A percentile compares a stretch with the other conserved stretches of the same genome.
phyloP scores from a whole-genome alignment of 1,140 invertebrate species.

The Ridgeia piscesae region DNA sequence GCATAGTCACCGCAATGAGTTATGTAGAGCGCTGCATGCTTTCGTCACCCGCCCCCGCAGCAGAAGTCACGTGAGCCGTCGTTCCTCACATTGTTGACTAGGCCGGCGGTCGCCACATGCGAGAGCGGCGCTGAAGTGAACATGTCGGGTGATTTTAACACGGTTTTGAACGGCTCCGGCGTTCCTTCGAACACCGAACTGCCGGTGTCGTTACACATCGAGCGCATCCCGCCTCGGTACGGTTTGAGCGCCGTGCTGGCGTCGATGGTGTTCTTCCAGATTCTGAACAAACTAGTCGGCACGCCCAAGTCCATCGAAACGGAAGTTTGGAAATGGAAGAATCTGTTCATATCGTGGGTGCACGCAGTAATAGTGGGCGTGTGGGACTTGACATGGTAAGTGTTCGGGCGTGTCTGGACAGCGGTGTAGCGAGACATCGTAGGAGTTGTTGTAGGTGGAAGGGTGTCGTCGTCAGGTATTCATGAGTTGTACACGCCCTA shows the following conservation, averaged over 20 bases:
- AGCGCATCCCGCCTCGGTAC: neutral
- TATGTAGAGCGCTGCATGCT: no score
- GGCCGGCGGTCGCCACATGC: neutral
- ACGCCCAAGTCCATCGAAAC: constrained; percentile 8
- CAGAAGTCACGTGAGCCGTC: neutral
- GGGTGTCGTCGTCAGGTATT: neutral
- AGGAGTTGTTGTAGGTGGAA: neutral
- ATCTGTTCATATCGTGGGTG: constrained; percentile 31
- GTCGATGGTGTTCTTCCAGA: constrained; percentile 20
- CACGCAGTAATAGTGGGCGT: constrained; percentile 27
- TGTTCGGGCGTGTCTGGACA: neutral
- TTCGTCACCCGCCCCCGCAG: neutral
- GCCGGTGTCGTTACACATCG: neutral
- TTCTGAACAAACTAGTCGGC: constrained; percentile 22
- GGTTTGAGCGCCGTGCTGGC: neutral
- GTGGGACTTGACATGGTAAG: constrained; percentile 29
- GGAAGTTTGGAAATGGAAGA: constrained; percentile 30
- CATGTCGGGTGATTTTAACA: neutral
- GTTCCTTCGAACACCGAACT: neutral
- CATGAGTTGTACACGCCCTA: neutral
- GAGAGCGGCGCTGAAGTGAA: neutral
- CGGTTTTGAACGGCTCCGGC: neutral
- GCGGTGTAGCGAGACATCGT: neutral
- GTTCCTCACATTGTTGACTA: neutral
- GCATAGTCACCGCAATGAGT: no score